phyloP scores from a whole-genome alignment of 1,140 invertebrate genomes.

The Caerostris darwini region DNA sequence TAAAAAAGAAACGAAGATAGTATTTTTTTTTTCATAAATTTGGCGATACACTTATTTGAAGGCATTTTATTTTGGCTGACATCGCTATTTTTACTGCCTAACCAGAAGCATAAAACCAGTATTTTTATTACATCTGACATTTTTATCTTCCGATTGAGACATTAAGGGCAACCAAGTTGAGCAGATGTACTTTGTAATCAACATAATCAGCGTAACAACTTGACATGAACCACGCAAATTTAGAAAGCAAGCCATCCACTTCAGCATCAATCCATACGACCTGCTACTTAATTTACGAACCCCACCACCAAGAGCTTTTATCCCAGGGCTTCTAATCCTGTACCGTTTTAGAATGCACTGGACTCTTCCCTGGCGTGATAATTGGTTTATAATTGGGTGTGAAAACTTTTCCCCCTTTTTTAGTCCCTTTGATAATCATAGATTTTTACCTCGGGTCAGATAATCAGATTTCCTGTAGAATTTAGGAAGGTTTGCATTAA shows the following conservation, averaged over 20 bases:
- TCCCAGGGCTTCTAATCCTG: neutral
- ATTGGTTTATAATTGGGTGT: slow-evolving; percentile 75
- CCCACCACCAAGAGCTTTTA: slow-evolving; percentile 1
- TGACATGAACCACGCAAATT: neutral
- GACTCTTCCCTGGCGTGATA: slow-evolving; percentile 37
- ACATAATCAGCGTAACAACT: neutral
- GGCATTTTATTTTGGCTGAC: too few relatives aligned
- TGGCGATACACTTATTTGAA: too few relatives aligned
- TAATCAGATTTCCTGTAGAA: slow-evolving; percentile 14
- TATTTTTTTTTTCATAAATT: too few relatives aligned
- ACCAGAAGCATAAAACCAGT: too few relatives aligned
- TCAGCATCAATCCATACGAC: neutral
- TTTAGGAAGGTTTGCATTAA: too few relatives aligned
- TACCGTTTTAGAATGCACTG: slow-evolving; percentile 2
- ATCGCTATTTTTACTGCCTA: too few relatives aligned
- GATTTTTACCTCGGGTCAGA: slow-evolving; percentile 58
- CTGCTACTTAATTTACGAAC: slow-evolving; percentile 3
- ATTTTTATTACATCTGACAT: neutral
- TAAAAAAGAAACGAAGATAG: too few relatives aligned
- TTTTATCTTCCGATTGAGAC: neutral
- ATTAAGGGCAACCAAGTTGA: neutral
- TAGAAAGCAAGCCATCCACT: neutral
- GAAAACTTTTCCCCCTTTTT: slow-evolving; percentile 55
- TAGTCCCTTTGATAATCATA: slow-evolving; percentile 51
- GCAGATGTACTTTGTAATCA: neutral